phyloP scores from a whole-genome alignment of 2,113 vertebrate genomes.

The Proterorhinus semilunaris region DNA sequence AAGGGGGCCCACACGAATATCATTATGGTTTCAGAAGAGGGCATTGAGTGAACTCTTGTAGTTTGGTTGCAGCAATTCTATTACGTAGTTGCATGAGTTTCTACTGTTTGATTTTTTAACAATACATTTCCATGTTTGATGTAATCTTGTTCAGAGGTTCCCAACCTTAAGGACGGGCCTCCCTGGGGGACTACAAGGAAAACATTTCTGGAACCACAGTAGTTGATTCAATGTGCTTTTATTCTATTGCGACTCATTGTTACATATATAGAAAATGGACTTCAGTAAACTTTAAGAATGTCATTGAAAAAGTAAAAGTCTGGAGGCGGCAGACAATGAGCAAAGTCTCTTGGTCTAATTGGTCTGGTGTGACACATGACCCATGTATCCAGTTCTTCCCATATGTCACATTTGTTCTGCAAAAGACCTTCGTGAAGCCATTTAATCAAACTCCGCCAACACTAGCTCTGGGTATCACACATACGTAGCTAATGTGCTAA shows the following conservation, averaged over 20 bases:
- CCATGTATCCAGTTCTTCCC: slow-evolving; percentile 2
- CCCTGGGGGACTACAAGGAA: too few relatives aligned
- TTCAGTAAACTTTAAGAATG: neutral
- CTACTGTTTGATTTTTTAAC: too few relatives aligned
- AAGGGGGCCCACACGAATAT: slow-evolving; percentile 58
- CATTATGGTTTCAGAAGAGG: slow-evolving; percentile 62
- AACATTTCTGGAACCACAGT: too few relatives aligned
- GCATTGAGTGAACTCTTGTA: slow-evolving; percentile 58
- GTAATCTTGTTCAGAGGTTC: too few relatives aligned
- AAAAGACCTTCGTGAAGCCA: slow-evolving; percentile 4
- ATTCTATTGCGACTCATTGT: too few relatives aligned
- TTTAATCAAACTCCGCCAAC: slow-evolving; percentile 41
- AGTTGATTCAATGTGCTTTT: too few relatives aligned
- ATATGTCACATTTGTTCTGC: slow-evolving; percentile 3
- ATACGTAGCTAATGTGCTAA: slow-evolving; percentile 63
- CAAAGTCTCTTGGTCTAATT: neutral
- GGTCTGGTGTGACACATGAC: neutral
- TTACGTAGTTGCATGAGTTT: neutral
- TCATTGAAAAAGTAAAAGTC: neutral
- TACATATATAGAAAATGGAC: too few relatives aligned
- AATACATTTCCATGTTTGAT: too few relatives aligned
- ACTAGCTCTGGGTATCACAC: slow-evolving; percentile 61
- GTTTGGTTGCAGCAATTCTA: slow-evolving; percentile 54
- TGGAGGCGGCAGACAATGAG: neutral
- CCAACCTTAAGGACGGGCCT: too few relatives aligned